These are phyloP conservation scores for Tetramorium parvispinum DNA, from an alignment of 1,140 invertebrate species.

Conservation along the genomic window DNA sequence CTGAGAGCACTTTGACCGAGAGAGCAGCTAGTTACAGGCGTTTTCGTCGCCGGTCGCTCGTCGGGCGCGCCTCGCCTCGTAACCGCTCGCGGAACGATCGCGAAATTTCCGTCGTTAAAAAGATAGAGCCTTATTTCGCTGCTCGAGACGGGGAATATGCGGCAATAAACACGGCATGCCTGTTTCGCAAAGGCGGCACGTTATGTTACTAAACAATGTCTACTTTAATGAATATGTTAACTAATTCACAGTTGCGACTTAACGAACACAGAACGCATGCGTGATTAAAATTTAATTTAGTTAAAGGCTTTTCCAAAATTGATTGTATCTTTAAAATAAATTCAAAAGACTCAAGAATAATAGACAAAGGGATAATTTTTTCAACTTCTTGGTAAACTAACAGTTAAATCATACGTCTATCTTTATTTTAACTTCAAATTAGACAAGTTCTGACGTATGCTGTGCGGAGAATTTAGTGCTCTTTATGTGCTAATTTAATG, in stretches of 20 bases:
- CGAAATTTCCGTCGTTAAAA: slow-evolving; percentile 38
- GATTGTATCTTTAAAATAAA: background rate
- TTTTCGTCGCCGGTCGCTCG: slow-evolving; percentile 35
- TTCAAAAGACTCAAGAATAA: too few relatives aligned
- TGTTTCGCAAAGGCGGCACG: too few relatives aligned
- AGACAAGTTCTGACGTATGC: too few relatives aligned
- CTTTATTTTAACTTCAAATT: too few relatives aligned
- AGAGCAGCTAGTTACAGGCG: slow-evolving; percentile 43
- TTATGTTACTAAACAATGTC: background rate
- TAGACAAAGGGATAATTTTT: too few relatives aligned
- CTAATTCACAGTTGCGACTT: background rate
- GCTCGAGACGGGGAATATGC: background rate
- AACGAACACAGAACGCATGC: background rate
- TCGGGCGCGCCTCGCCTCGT: background rate
- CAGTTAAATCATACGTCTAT: too few relatives aligned
- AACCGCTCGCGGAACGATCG: slow-evolving; percentile 8
- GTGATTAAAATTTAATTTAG: background rate
- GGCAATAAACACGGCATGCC: background rate
- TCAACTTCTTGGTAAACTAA: too few relatives aligned
- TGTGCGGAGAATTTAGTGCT: too few relatives aligned
- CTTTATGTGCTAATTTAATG: too few relatives aligned
- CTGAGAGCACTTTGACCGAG: slow-evolving; percentile 37
- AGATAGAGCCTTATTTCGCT: slow-evolving; percentile 38
- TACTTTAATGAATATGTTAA: background rate
- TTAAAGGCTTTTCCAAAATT: background rate